Base-by-base conservation (phyloP, 2,113 vertebrate genomes). In the Pseudopipra pipra region DNA sequence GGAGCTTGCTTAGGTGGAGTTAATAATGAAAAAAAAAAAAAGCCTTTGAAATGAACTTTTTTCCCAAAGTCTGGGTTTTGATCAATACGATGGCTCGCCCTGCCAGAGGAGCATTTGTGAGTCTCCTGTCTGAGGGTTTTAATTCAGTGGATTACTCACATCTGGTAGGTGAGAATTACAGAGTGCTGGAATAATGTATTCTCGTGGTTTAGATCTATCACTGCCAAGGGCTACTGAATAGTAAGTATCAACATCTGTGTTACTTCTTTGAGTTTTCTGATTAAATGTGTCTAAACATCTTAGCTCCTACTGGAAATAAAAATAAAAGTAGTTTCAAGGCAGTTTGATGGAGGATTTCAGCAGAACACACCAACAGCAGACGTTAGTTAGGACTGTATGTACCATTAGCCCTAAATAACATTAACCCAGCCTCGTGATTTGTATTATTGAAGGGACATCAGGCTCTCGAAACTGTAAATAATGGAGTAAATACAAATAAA, bases 191-290 rank as follows among this genome's bases (percentile, higher is more conserved):
- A 97, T 98, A 98, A 98, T 97, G 96, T 96, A 97, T 98, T 97
- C 98, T 97, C 55, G 30, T 95, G 97, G 93, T 98, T 98, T 97
- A 97, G 97, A 97, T 98, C 97, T 97, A 96, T 97, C 97, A 97
- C 97, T 98, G 98, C 98, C 98, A 98, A 98, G 97, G 98, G 98
- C 98, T 98, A 98, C 97, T 97, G 97, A 98, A 97, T 98, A 97
- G 97, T 96, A 97, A 97, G 96, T 92, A 97, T 98, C 97, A 98
- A 98, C 98, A 98, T 98, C 98, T 98, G 98, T 97, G 97, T 97
- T 97, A 95, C 97, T 97, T 70, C 97, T 96, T 97, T 97, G 95
- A 96, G 95, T 97, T 97, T 97, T 92, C 97, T 96, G 97, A 98
- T 98, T 97, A 97, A 86, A 87, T 95, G 93, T 98, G 97, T 98